A percentile compares a stretch with the other conserved stretches of the same genome.
These are phyloP conservation scores for Heliothis peltigera DNA, from an alignment of 2,888 invertebrate genomes.

Conservation along the genomic window DNA sequence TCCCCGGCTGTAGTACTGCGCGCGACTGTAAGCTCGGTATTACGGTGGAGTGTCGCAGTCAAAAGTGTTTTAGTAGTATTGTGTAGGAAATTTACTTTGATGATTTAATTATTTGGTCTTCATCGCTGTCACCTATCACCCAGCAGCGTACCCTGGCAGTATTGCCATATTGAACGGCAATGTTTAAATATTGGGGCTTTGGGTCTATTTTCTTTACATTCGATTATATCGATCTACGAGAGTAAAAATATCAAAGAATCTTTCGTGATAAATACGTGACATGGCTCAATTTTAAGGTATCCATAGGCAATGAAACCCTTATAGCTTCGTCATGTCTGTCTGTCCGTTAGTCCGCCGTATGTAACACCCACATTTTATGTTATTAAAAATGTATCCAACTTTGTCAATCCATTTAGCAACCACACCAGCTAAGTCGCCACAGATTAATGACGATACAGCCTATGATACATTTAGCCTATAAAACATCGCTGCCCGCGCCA, in stretches of 20 bases:
- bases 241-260: not conserved
- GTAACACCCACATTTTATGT: not conserved
- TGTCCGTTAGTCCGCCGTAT: too few relatives aligned
- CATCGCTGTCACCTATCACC: too few relatives aligned
- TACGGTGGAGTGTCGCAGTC: conserved; percentile 68
- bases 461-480: conserved; percentile 19
- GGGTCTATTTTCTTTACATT: too few relatives aligned
- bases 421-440: not conserved
- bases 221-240: too few relatives aligned
- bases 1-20: conserved; percentile 76
- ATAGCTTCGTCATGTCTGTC: too few relatives aligned
- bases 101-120: not conserved
- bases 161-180: too few relatives aligned
- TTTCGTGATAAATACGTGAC: not conserved
- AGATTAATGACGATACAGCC: conserved; percentile 1
- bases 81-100: not conserved
- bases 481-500: conserved; percentile 62
- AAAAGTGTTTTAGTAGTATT: conserved; percentile 60
- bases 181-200: too few relatives aligned
- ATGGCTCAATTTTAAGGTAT: not conserved
- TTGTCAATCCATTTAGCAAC: not conserved
- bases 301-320: too few relatives aligned
- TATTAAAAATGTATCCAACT: not conserved
- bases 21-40: conserved; percentile 73
- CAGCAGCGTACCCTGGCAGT: too few relatives aligned